Conservation (phyloP, 2,797 vertebrate genomes). For the Benthosema pterotum region DNA sequence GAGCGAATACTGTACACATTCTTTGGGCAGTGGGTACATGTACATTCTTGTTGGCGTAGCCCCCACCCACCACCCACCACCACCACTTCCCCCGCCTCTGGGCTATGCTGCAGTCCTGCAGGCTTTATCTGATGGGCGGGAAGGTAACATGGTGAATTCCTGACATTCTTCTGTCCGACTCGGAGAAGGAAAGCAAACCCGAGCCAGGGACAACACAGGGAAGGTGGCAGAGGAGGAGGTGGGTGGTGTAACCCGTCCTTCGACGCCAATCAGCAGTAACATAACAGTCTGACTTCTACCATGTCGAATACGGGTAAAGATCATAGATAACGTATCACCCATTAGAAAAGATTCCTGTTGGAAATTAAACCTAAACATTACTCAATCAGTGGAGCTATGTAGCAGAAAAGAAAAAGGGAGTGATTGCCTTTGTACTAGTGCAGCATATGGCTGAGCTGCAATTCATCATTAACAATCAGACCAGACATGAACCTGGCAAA, state of each 20-base stretch:
- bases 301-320: too few relatives aligned
- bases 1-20: constrained; percentile 60
- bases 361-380: too few relatives aligned
- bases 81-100: constrained; percentile 16
- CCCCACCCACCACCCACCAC: not conserved
- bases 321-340: too few relatives aligned
- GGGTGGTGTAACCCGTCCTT: not conserved
- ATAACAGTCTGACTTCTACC: too few relatives aligned
- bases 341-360: too few relatives aligned
- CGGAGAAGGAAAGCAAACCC: constrained; percentile 38
- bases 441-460: constrained; percentile 9
- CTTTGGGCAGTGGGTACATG: constrained; percentile 64
- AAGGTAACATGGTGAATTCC: constrained; percentile 72
- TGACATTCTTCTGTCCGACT: constrained; percentile 69
- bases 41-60: constrained; percentile 55
- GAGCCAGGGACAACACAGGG: constrained; percentile 18
- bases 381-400: too few relatives aligned
- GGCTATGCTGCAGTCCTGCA: constrained; percentile 37
- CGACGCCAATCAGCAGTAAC: too few relatives aligned
- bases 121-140: constrained; percentile 72
- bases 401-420: too few relatives aligned
- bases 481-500: constrained; percentile 18
- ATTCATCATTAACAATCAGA: not conserved
- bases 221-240: constrained; percentile 27
- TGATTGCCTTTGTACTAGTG: not conserved